These are phyloP conservation scores for Tuta absoluta DNA, from an alignment of 2,888 invertebrate species.

Conservation along the genomic window DNA sequence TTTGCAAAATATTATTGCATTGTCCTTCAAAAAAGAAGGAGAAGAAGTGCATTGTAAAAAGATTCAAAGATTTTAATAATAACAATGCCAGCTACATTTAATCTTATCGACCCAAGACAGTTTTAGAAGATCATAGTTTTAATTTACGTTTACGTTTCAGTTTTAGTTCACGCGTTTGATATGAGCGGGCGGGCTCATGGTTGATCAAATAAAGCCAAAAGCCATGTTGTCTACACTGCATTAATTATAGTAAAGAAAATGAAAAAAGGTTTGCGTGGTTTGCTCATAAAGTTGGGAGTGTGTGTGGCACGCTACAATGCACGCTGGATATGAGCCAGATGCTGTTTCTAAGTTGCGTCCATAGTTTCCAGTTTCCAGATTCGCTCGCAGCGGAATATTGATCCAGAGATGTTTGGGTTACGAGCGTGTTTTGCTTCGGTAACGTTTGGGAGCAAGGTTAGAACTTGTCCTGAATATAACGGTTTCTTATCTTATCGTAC, in stretches of 20 bases:
- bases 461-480: not conserved
- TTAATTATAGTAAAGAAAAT: not conserved
- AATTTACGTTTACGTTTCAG: too few species aligned
- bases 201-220: not conserved
- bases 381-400: conserved; percentile 11
- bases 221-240: not conserved
- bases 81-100: too few species aligned
- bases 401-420: conserved; percentile 6
- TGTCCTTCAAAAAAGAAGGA: too few species aligned
- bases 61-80: too few species aligned
- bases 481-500: too few species aligned
- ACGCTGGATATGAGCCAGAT: conserved; percentile 9
- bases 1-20: too few species aligned
- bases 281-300: not conserved
- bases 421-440: not conserved
- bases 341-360: conserved; percentile 20
- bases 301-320: conserved; percentile 2
- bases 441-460: not conserved
- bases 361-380: not conserved
- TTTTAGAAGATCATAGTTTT: too few species aligned
- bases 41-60: too few species aligned
- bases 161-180: too few species aligned
- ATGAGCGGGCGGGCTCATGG: not conserved
- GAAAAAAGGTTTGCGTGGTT: not conserved
- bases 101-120: too few species aligned